Conservation (phyloP, 2,113 vertebrate species). For the Caloenas nicobarica region DNA sequence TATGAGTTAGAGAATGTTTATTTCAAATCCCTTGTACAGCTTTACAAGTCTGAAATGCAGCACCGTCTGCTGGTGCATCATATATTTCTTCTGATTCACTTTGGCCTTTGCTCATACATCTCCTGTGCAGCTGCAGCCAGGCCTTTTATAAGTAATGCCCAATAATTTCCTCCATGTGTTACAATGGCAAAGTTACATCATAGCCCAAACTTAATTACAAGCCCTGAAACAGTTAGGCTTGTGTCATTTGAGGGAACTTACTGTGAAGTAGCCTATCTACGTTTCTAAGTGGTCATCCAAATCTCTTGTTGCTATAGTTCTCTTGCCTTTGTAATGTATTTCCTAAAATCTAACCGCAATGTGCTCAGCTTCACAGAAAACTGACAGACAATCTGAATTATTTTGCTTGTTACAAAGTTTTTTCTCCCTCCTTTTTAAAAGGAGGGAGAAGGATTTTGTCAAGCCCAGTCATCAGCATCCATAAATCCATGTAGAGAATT, state of each 20-base stretch:
- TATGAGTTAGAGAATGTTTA: neutral
- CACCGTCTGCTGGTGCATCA: neutral
- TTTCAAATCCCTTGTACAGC: neutral
- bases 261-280: neutral
- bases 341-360: neutral
- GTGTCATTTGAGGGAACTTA: neutral
- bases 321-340: neutral
- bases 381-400: neutral
- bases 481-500: neutral
- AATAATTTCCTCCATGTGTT: neutral
- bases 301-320: neutral
- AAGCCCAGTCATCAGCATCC: neutral
- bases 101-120: neutral
- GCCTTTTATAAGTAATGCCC: neutral
- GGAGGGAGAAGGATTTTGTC: neutral
- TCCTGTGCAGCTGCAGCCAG: neutral
- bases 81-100: neutral
- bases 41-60: neutral
- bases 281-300: neutral
- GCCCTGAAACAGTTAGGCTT: neutral
- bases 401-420: neutral
- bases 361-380: neutral
- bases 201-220: neutral
- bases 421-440: neutral
- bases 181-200: neutral